phyloP scores from a whole-genome alignment of 2,797 vertebrate genomes.

The Pseudochirops corinnae region DNA sequence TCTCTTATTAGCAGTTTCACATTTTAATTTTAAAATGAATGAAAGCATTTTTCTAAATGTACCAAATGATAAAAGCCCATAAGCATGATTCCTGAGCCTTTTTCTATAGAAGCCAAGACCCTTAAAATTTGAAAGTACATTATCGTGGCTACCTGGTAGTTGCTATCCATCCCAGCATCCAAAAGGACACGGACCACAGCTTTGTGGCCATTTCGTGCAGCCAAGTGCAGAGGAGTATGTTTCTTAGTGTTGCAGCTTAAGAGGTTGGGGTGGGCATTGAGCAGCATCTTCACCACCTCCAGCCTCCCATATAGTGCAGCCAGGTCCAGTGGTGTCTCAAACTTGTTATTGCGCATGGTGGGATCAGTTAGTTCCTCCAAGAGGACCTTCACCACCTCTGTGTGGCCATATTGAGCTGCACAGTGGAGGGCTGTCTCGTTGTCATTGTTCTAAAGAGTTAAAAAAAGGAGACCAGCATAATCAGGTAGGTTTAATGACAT shows the following conservation, averaged over 20 bases:
- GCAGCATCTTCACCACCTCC: slow-evolving; percentile 96
- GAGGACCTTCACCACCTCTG: slow-evolving; percentile 94
- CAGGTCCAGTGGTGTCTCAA: slow-evolving; percentile 97
- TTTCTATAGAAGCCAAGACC: background rate
- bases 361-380: slow-evolving; percentile 98
- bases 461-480: slow-evolving; percentile 51
- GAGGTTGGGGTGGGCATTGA: slow-evolving; percentile 96
- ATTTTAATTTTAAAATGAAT: background rate
- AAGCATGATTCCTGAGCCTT: slow-evolving; percentile 42
- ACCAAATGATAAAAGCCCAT: slow-evolving; percentile 58
- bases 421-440: slow-evolving; percentile 99
- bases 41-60: background rate
- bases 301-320: slow-evolving; percentile 96
- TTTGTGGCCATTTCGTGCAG: slow-evolving; percentile 96
- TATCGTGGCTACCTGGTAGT: slow-evolving; percentile 91
- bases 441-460: slow-evolving; percentile 94
- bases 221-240: slow-evolving; percentile 96
- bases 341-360: slow-evolving; percentile 99
- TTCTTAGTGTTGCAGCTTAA: slow-evolving; percentile 96
- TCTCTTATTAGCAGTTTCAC: slow-evolving; percentile 27
- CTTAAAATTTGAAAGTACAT: accelerated
- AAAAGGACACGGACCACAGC: slow-evolving; percentile 94
- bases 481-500: background rate
- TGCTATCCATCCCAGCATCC: slow-evolving; percentile 97
- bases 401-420: slow-evolving; percentile 97